Conservation (phyloP, 2,797 vertebrate genomes). For the Spinus olivaceus region DNA sequence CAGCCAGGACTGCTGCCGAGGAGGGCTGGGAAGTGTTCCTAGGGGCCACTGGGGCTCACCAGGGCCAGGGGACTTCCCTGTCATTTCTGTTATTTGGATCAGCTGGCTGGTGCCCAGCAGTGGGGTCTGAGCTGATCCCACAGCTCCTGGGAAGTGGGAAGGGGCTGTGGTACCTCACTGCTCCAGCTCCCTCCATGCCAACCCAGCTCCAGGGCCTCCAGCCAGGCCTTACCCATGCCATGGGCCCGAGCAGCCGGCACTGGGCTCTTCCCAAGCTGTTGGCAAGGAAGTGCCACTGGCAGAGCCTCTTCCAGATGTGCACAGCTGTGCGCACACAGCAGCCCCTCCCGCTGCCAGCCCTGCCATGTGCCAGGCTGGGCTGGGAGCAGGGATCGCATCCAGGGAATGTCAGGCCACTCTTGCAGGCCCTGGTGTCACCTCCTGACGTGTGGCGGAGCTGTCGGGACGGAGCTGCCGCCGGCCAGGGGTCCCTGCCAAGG, state of each 20-base stretch:
- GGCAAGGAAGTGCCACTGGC: not conserved
- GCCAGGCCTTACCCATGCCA: not conserved
- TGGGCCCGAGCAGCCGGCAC: not conserved
- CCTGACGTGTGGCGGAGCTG: not conserved
- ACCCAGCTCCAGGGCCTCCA: not conserved
- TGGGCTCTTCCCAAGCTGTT: not conserved
- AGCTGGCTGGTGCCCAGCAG: rapidly evolving
- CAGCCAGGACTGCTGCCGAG: not conserved
- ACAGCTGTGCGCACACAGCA: not conserved
- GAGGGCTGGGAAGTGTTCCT: not conserved
- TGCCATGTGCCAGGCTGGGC: not conserved
- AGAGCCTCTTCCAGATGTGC: conserved; percentile 14
- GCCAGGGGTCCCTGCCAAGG: not conserved
- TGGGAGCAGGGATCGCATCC: rapidly evolving
- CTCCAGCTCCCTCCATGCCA: not conserved
- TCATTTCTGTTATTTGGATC: rapidly evolving
- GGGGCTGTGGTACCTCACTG: no score
- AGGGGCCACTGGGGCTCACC: rapidly evolving
- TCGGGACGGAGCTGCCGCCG: not conserved
- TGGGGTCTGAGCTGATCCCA: rapidly evolving
- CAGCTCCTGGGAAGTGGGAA: not conserved
- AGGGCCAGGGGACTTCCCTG: not conserved
- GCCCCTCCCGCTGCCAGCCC: rapidly evolving
- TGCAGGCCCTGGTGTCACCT: not conserved
- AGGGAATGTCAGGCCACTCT: not conserved